These are phyloP conservation scores for Petrocephalus sullivani DNA, from an alignment of 2,797 vertebrate species.

Conservation along the genomic window DNA sequence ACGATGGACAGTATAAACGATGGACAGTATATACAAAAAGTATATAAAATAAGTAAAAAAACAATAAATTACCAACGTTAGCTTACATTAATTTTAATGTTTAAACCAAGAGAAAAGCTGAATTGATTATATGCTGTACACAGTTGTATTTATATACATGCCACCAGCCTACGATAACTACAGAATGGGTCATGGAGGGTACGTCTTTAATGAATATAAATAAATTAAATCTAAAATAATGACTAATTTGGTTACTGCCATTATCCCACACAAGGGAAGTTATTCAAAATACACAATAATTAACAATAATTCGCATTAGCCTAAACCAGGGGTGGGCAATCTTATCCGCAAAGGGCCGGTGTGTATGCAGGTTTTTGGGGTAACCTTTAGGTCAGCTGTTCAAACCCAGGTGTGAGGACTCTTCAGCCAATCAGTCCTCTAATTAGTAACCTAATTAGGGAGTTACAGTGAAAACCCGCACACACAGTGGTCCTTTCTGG, in stretches of 20 bases:
- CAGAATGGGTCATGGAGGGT: neutral
- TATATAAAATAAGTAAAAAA: neutral
- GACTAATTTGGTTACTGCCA: neutral
- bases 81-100: neutral
- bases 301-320: neutral
- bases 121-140: neutral
- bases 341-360: neutral
- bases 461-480: neutral
- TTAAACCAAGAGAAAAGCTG: neutral
- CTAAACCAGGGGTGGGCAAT: neutral
- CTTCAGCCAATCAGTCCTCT: neutral
- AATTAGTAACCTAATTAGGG: neutral
- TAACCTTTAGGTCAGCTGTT: neutral
- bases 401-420: neutral
- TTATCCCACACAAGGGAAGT: neutral
- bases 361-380: neutral
- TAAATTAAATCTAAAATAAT: neutral
- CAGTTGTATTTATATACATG: neutral
- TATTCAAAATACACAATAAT: neutral
- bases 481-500: neutral
- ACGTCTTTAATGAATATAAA: neutral
- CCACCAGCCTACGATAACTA: neutral
- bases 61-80: neutral
- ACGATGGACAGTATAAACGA: neutral
- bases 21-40: neutral